These are phyloP conservation scores for Procambarus clarkii DNA, from an alignment of 1,140 invertebrate species.

Conservation along the genomic window DNA sequence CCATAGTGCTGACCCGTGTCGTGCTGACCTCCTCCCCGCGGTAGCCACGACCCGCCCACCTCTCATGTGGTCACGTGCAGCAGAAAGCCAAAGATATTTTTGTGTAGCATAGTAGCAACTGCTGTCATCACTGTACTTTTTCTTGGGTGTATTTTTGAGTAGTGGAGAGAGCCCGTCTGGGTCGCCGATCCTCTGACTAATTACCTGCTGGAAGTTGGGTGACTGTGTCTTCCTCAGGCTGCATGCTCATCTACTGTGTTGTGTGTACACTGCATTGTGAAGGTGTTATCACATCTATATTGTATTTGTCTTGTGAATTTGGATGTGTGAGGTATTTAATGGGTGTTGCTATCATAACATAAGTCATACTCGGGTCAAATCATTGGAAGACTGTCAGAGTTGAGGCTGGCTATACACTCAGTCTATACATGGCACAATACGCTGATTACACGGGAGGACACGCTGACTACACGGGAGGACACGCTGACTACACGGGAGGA, in stretches of 20 bases:
- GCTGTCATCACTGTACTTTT: neutral
- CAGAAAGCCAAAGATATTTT: slow-evolving; percentile 42
- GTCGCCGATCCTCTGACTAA: neutral
- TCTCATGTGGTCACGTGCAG: slow-evolving; percentile 55
- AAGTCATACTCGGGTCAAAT: too few relatives aligned
- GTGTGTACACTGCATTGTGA: too few relatives aligned
- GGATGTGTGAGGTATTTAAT: too few relatives aligned
- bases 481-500: too few relatives aligned
- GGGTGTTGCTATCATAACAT: too few relatives aligned
- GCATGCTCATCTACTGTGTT: neutral
- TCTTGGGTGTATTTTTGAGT: neutral
- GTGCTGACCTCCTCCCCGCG: neutral
- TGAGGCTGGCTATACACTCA: too few relatives aligned
- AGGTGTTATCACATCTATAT: too few relatives aligned
- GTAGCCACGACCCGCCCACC: slow-evolving; percentile 24
- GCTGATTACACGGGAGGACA: too few relatives aligned
- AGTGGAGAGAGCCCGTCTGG: neutral
- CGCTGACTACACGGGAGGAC: too few relatives aligned
- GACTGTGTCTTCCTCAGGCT: neutral
- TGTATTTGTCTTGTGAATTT: too few relatives aligned
- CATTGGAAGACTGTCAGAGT: too few relatives aligned
- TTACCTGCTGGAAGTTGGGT: neutral
- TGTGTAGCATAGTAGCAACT: slow-evolving; percentile 36
- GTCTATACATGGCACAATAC: too few relatives aligned
- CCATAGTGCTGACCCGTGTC: neutral